Conservation (phyloP, 2,797 vertebrate species). For the Syndactyla subalaris region DNA sequence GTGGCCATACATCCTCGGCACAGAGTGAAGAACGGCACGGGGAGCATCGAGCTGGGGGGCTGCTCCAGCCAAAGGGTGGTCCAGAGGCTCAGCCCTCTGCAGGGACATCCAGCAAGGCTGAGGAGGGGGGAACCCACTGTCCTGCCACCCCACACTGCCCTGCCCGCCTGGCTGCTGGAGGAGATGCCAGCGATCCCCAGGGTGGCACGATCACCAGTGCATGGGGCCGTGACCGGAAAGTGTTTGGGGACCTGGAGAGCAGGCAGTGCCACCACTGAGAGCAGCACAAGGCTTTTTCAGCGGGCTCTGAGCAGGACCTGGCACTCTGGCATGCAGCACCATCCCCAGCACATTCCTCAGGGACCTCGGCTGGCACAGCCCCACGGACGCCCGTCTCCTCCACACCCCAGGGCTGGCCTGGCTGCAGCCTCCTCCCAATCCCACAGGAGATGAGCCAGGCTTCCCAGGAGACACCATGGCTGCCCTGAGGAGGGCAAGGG, state of each 20-base stretch:
- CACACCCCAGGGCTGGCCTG: neutral
- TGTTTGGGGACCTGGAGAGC: rapidly evolving
- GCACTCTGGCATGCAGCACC: neutral
- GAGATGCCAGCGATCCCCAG: rapidly evolving
- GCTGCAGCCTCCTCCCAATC: neutral
- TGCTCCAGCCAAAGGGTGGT: rapidly evolving
- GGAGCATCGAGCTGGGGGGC: rapidly evolving
- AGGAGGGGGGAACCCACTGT: too few species aligned
- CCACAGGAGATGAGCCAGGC: neutral
- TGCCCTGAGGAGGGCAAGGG: neutral
- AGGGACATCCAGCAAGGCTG: rapidly evolving
- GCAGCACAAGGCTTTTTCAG: neutral
- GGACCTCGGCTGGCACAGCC: neutral
- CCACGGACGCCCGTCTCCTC: rapidly evolving
- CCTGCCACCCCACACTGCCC: neutral
- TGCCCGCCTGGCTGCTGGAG: neutral
- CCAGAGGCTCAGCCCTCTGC: neutral
- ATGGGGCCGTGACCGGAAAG: rapidly evolving
- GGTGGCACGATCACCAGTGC: neutral
- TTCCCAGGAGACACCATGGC: neutral
- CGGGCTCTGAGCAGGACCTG: neutral
- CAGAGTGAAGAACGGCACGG: rapidly evolving
- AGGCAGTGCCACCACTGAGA: neutral
- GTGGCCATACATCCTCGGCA: rapidly evolving
- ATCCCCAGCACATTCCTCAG: rapidly evolving